Conservation (phyloP, 2,888 invertebrate genomes). For the Cataglyphis albicans region DNA sequence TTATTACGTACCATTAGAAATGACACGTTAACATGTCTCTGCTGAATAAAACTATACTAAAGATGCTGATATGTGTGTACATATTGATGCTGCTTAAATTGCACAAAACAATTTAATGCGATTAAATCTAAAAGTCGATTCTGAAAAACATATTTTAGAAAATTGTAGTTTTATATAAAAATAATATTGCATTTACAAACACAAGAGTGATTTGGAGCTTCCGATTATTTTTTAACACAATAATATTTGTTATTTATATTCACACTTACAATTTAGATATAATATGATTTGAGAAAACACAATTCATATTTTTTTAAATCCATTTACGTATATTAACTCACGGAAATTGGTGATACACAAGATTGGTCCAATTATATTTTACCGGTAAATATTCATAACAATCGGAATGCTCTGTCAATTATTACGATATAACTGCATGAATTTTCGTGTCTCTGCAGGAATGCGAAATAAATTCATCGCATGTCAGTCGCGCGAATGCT, state of each 20-base stretch:
- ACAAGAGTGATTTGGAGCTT: not conserved
- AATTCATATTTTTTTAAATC: not conserved
- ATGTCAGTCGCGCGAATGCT: not conserved
- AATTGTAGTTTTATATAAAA: not conserved
- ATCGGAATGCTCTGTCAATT: not conserved
- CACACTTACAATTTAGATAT: not conserved
- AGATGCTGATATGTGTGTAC: slow-evolving; percentile 39
- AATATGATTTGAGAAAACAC: not conserved
- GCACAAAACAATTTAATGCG: not conserved
- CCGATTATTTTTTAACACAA: slow-evolving; percentile 12
- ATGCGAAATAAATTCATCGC: slow-evolving; percentile 6
- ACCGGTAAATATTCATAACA: not conserved
- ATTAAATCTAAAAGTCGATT: not conserved
- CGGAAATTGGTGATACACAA: not conserved
- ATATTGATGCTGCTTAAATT: not conserved
- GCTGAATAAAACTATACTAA: slow-evolving; percentile 59
- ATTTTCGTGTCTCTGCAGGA: not conserved
- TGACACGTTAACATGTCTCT: slow-evolving; percentile 47
- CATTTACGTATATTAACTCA: not conserved
- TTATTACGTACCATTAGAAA: not conserved
- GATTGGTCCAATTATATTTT: not conserved
- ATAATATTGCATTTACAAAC: not conserved
- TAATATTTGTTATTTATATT: not conserved
- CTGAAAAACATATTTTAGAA: not conserved
- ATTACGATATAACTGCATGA: slow-evolving; percentile 13